phyloP scores from a whole-genome alignment of 2,888 invertebrate genomes.

The Napeogenes inachia region DNA sequence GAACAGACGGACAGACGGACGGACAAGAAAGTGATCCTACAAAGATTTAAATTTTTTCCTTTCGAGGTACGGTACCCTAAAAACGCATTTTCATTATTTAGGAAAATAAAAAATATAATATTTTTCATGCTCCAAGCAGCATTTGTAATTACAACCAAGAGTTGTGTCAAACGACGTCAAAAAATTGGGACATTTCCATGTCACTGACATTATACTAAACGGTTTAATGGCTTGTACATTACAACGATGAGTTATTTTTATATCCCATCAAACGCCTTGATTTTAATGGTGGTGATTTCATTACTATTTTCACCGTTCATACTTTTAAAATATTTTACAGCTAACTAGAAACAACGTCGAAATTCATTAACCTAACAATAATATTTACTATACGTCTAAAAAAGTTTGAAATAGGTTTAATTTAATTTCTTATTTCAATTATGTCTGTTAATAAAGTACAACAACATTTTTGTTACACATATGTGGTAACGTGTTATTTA shows the following conservation, averaged over 20 bases:
- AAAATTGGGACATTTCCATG: conserved; percentile 37
- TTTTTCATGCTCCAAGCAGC: not conserved
- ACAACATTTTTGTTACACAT: no score
- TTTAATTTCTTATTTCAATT: no score
- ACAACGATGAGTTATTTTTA: conserved; percentile 52
- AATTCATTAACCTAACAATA: no score
- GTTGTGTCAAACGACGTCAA: not conserved
- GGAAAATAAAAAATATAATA: not conserved
- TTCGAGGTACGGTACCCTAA: no score
- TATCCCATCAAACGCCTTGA: conserved; percentile 47
- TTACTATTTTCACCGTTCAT: conserved; percentile 8
- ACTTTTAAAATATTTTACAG: not conserved
- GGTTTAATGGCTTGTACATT: conserved; percentile 54
- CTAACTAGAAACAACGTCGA: no score
- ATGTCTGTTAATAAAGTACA: no score
- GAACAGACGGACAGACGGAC: no score
- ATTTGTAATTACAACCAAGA: not conserved
- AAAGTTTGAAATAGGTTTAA: no score
- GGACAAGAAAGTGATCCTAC: no score
- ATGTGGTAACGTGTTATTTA: no score
- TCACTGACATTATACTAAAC: conserved; percentile 46
- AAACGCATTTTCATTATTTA: not conserved
- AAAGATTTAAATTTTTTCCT: no score
- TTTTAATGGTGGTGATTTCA: conserved; percentile 26
- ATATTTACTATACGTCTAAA: no score